Base-by-base conservation (phyloP, 2,797 vertebrate genomes). In the Euphonia xanthogaster region DNA sequence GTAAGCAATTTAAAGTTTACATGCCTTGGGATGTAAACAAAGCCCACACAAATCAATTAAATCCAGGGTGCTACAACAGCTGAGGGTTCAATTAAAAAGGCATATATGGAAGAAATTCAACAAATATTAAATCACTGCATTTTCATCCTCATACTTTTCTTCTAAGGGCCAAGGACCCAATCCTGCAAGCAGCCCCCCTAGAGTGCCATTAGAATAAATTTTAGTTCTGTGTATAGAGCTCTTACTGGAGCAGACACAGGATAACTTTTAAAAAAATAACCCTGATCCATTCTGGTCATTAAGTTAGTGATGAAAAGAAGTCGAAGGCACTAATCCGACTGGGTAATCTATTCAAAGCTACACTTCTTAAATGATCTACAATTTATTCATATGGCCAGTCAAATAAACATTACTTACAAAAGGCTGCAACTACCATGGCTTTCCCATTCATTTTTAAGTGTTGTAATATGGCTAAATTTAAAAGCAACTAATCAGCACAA, bases 321-420 rank as follows among this genome's bases (percentile, higher is more conserved):
- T 71, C 0, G 0, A 90, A 87, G 35, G 30, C 82, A 82, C 57
- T 90, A 92, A 94, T 94, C 79, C 35, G 35, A 82, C 66, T 40
- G 42, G 42, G 71, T 75, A 94, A 91, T 95, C 70, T 94, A 83
- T 95, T 93, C 86, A 90, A 91, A 96, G 74, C 68, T 93, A 51
- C 21, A 42, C 39, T 93, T 92, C 72, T 76, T 94, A 78, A 95
- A 88, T 51, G 31, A 94, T 75, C 79, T 77, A 86, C 71, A 75
- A 58, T 95, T 94, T 93, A 78, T 71, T 77, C 80, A 50, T 68
- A 77, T 31, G 70, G 86, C 76, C 40, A 77, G 89, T 85, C 84
- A 93, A 91, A 92, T 40, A 84, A 87, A 72, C 70, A 90, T 92
- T 78, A 86, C 72, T 85, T 86, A 74, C 63, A 74, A 90, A 72